Evolutionary conservation across 2,797 vertebrate species (phyloP).

Genomic region (Hapalemur alaotrensis): DNA sequence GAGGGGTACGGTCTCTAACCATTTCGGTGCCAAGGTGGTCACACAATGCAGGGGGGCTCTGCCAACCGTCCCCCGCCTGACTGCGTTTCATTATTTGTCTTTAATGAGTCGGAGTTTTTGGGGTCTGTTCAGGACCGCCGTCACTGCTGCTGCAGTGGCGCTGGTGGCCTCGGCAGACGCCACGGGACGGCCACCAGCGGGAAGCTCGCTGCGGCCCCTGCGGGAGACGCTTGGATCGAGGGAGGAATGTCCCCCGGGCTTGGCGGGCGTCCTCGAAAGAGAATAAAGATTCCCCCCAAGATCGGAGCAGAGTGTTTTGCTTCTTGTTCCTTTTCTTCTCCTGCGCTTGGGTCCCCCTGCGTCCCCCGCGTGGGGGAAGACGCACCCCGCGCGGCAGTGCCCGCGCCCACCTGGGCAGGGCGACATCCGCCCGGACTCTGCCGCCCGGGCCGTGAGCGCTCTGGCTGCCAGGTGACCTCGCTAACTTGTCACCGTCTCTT

Average conservation of each 20-base stretch:
- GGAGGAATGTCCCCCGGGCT: neutral
- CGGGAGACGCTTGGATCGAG: neutral
- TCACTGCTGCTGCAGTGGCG: accelerated
- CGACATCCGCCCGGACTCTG: neutral
- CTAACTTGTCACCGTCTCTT: neutral
- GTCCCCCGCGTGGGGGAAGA: neutral
- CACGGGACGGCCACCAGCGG: neutral
- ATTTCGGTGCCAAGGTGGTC: constrained; percentile 93
- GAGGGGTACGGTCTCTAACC: constrained; percentile 93
- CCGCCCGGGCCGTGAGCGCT: accelerated
- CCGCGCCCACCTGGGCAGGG: accelerated
- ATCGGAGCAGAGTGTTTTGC: accelerated
- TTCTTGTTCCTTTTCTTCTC: neutral
- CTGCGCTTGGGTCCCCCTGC: neutral
- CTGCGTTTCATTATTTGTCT: constrained; percentile 93
- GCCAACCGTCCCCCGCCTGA: constrained; percentile 92
- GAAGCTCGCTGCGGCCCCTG: neutral
- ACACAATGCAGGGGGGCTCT: constrained; percentile 90
- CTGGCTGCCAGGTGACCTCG: neutral
- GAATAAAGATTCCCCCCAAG: neutral
- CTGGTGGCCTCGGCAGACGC: accelerated
- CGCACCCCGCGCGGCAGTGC: accelerated
- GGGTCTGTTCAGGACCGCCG: constrained; percentile 82
- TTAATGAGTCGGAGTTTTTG: constrained; percentile 90
- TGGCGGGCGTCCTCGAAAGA: neutral